These are phyloP conservation scores for Lomographa bimaculata DNA, from an alignment of 2,888 invertebrate species.

Conservation along the genomic window DNA sequence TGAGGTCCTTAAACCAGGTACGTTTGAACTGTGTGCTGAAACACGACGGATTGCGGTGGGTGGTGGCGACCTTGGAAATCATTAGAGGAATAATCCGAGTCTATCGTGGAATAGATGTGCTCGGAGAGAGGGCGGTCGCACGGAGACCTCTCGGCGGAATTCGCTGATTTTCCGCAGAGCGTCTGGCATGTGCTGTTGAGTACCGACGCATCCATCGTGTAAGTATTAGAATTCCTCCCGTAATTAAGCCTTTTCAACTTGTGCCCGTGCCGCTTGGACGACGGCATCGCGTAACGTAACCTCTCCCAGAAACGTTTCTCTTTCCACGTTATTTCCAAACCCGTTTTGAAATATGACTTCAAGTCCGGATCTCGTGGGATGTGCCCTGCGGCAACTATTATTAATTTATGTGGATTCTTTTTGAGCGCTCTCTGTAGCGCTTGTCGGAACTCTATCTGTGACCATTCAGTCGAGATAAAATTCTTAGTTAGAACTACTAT, in stretches of 20 bases:
- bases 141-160: slow-evolving; percentile 83
- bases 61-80: slow-evolving; percentile 72
- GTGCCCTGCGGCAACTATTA: slow-evolving; percentile 91
- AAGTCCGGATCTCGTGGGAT: slow-evolving; percentile 94
- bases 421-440: slow-evolving; percentile 94
- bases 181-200: slow-evolving; percentile 85
- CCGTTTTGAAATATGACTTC: slow-evolving; percentile 93
- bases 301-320: slow-evolving; percentile 98
- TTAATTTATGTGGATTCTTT: slow-evolving; percentile 92
- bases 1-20: slow-evolving; percentile 70
- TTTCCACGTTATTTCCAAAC: slow-evolving; percentile 93
- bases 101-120: slow-evolving; percentile 95
- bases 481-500: slow-evolving; percentile 94
- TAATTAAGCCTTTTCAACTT: slow-evolving; percentile 85
- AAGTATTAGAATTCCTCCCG: slow-evolving; percentile 92
- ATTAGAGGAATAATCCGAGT: slow-evolving; percentile 92
- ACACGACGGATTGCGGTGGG: slow-evolving; percentile 72
- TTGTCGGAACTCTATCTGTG: slow-evolving; percentile 94
- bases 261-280: slow-evolving; percentile 86
- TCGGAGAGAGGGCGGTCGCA: slow-evolving; percentile 91
- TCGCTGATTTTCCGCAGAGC: slow-evolving; percentile 80
- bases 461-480: slow-evolving; percentile 96
- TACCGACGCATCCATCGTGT: slow-evolving; percentile 89
- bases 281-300: slow-evolving; percentile 94
- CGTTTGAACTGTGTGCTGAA: slow-evolving; percentile 79